A percentile compares a stretch with the other conserved stretches of the same genome.
Evolutionary conservation across 35 echinoderm and acorn worm species (phyloP).

Genomic region (Hemicentrotus pulcherrimus): DNA sequence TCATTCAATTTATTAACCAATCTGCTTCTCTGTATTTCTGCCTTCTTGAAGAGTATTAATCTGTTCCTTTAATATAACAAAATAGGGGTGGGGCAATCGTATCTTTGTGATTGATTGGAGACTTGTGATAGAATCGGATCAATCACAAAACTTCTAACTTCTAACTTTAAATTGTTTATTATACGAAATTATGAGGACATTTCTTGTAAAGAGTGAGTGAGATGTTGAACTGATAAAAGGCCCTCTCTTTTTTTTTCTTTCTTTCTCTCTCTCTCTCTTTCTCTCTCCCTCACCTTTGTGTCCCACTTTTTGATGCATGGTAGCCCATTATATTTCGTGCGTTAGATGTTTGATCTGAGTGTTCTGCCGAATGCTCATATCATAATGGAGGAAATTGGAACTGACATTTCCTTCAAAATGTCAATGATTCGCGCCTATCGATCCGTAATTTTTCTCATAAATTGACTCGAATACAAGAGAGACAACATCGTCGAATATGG

Average conservation of each 20-base stretch:
- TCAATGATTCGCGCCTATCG: background rate
- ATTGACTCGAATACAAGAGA: background rate
- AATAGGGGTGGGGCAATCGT: too few species aligned
- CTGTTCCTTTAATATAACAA: too few species aligned
- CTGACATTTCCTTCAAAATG: constrained; percentile 11
- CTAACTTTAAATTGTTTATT: too few species aligned
- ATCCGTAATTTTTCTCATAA: background rate
- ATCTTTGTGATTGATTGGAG: too few species aligned
- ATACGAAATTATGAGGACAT: too few species aligned
- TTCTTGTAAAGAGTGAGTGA: background rate
- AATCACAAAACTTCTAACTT: too few species aligned
- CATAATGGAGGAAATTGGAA: constrained; percentile 2
- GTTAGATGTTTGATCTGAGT: background rate
- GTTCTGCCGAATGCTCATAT: background rate
- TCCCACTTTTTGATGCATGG: background rate
- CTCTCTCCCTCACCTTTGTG: background rate
- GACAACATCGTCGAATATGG: background rate
- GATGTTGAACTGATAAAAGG: background rate
- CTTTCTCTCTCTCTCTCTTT: background rate
- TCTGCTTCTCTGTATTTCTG: too few species aligned
- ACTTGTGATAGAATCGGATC: too few species aligned
- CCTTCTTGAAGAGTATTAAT: too few species aligned
- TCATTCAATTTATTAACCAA: too few species aligned
- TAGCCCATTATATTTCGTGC: background rate
- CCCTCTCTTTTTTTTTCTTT: background rate